These are phyloP conservation scores for Chaetops frenatus DNA, from an alignment of 2,113 vertebrate genomes.

Conservation along the genomic window DNA sequence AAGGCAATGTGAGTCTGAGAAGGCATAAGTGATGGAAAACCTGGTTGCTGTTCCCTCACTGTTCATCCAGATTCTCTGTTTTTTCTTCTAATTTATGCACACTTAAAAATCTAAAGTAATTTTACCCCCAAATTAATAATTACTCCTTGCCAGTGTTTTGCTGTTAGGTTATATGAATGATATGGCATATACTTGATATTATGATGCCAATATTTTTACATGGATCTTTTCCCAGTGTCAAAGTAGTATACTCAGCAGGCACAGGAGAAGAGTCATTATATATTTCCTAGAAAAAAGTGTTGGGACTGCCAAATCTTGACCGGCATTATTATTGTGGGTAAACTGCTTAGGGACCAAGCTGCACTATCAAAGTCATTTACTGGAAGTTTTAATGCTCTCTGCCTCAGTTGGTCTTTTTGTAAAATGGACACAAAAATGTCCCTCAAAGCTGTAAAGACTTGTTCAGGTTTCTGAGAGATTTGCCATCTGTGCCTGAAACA, in stretches of 20 bases:
- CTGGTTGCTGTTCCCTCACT: background rate
- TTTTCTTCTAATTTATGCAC: background rate
- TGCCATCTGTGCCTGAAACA: background rate
- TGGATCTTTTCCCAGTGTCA: slow-evolving; percentile 25
- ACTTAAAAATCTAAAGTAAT: background rate
- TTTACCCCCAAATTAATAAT: background rate
- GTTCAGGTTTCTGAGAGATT: background rate
- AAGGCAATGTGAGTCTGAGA: background rate
- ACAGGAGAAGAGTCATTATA: background rate
- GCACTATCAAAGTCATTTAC: slow-evolving; percentile 37
- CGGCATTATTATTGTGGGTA: slow-evolving; percentile 21
- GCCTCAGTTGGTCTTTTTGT: background rate
- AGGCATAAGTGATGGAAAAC: background rate
- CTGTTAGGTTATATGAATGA: background rate
- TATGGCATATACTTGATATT: background rate
- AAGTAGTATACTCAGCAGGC: background rate
- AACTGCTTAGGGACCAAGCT: slow-evolving; percentile 6
- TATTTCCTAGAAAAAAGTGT: slow-evolving; percentile 26
- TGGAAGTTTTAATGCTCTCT: slow-evolving; percentile 19
- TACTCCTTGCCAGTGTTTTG: background rate
- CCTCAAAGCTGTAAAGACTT: background rate
- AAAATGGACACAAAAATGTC: background rate
- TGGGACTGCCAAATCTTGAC: slow-evolving; percentile 45
- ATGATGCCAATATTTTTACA: background rate
- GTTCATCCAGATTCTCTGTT: background rate